Base-by-base conservation (phyloP, 2,797 vertebrate species). In the Falco concolor region DNA sequence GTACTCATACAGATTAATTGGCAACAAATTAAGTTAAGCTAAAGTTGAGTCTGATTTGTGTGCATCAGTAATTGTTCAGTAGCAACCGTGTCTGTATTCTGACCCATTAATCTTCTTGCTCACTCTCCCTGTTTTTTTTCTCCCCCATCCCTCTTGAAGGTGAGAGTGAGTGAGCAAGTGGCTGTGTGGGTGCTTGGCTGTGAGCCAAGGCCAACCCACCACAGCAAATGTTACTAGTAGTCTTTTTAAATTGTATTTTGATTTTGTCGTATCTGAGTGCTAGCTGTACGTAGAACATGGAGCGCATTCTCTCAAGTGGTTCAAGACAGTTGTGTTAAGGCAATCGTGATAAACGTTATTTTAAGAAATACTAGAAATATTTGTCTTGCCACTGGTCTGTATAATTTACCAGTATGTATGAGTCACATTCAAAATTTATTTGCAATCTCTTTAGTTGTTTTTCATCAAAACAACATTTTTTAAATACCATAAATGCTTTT, bases 321-420 rank as follows among this genome's bases (percentile, higher is more conserved):
- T 77, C 57, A 13, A 65, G 25, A 34, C 8, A 38, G 13, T n/a
- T 61, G 45, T 75, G 42, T 49, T 44, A 73, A 56, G 15, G 25
- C 9, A 27, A 10, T 45, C 5, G 56, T 86, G 9, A 25, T 38
- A 52, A 60, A 23, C 13, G 32, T 88, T 69, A 5, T 10, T 34
- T 65, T 10, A 83, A 8, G 22, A 65, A 59, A 23, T 13, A 36
- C 32, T 44, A 25, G 2, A 47, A 20, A 12, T 25, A 45, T 61
- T 70, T 70, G 15, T 68, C 23, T 81, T 0, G 0, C 24, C 11
- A 2, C 5, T 19, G 13, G 5, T 84, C 23, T 75, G 1, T 78
- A 19, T 75, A 81, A 68, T 8, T 8, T 63, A 2, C 0, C 13
- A 44, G 5, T 52, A 8, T 14, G 7, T 40, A 17, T 4, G 13